phyloP scores from a whole-genome alignment of 1,140 invertebrate species.

The Meteorus sp. region DNA sequence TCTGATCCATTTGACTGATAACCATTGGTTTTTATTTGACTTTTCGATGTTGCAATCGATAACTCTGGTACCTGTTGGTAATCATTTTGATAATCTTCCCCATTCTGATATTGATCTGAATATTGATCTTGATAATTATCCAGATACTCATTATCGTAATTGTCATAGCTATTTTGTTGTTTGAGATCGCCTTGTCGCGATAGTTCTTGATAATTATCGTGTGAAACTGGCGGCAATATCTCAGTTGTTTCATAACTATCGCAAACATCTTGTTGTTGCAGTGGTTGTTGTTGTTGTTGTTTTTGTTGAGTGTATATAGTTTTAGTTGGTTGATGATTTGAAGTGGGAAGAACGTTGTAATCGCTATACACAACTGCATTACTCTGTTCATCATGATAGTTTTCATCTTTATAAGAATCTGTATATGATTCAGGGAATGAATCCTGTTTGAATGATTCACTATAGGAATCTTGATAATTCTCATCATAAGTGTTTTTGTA shows the following conservation, averaged over 20 bases:
- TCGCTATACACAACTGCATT: slow-evolving; percentile 32
- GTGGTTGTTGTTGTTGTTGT: not conserved
- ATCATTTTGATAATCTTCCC: slow-evolving; percentile 44
- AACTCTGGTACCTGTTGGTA: slow-evolving; percentile 44
- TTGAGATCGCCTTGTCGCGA: slow-evolving; percentile 36
- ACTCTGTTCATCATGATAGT: slow-evolving; percentile 38
- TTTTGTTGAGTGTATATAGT: slow-evolving; percentile 36
- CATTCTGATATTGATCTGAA: slow-evolving; percentile 43
- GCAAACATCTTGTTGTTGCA: slow-evolving; percentile 33
- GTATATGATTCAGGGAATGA: slow-evolving; percentile 15
- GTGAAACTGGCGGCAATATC: slow-evolving; percentile 15
- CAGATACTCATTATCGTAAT: slow-evolving; percentile 42
- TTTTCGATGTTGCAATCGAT: slow-evolving; percentile 48
- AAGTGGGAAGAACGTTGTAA: slow-evolving; percentile 27
- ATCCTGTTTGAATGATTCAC: slow-evolving; percentile 13
- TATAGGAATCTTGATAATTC: slow-evolving; percentile 32
- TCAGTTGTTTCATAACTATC: slow-evolving; percentile 33
- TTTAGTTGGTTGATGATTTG: slow-evolving; percentile 13
- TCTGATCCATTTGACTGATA: slow-evolving; percentile 49
- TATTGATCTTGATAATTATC: slow-evolving; percentile 37
- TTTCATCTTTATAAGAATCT: slow-evolving; percentile 28
- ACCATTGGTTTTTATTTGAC: slow-evolving; percentile 48
- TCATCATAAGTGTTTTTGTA: slow-evolving; percentile 37
- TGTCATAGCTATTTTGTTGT: slow-evolving; percentile 35
- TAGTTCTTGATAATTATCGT: slow-evolving; percentile 22